phyloP scores from a whole-genome alignment of 2,797 vertebrate genomes.

The Lepus townsendii region DNA sequence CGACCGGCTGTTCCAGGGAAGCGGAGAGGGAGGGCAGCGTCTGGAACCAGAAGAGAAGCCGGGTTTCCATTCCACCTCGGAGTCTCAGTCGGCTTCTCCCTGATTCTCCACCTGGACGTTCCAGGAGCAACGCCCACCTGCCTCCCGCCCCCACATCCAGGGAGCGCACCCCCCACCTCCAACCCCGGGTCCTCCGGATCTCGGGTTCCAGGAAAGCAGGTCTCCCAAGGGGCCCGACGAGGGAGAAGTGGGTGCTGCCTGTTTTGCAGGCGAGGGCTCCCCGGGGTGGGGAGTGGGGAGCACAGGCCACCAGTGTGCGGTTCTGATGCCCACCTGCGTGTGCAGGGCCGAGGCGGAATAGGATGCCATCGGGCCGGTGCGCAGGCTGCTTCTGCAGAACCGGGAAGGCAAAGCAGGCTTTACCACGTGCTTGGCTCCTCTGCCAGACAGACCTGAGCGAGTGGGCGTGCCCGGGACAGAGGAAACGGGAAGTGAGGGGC shows the following conservation, averaged over 20 bases:
- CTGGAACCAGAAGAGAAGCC: not conserved
- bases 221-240: not conserved
- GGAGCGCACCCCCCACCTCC: not conserved
- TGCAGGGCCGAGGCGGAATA: not conserved
- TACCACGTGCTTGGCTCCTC: not conserved
- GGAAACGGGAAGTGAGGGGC: conserved; percentile 67
- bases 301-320: not conserved
- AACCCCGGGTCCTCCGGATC: not conserved
- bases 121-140: not conserved
- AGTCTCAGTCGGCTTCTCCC: not conserved
- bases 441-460: not conserved
- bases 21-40: not conserved
- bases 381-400: not conserved
- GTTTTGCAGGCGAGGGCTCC: not conserved
- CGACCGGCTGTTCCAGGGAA: not conserved
- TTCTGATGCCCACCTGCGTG: not conserved
- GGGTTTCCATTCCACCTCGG: not conserved
- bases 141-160: not conserved
- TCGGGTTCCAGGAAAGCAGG: not conserved
- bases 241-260: not conserved
- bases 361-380: not conserved
- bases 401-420: not conserved
- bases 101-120: not conserved
- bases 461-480: not conserved
- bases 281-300: too few relatives aligned